These are phyloP conservation scores for Scalopus aquaticus DNA, from an alignment of 2,113 vertebrate species.

Conservation along the genomic window DNA sequence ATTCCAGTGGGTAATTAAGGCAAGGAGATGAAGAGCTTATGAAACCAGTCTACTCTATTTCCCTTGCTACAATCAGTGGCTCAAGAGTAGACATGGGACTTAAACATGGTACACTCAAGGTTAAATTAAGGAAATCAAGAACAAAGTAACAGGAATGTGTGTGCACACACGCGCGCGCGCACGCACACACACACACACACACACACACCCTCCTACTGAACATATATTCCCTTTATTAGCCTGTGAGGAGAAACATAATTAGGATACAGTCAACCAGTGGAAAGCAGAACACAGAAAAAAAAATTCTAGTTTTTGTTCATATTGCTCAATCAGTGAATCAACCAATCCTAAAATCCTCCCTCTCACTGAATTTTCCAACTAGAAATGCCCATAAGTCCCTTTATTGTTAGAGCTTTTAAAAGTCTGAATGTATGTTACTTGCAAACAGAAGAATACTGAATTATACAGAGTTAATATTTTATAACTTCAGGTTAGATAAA, in stretches of 20 bases:
- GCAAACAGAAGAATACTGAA: background rate
- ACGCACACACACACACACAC: background rate
- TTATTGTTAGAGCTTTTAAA: background rate
- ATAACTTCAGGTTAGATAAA: constrained; percentile 16
- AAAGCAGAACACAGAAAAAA: constrained; percentile 5
- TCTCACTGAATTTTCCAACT: background rate
- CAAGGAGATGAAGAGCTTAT: background rate
- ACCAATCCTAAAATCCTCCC: background rate
- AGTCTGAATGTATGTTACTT: background rate
- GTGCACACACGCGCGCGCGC: too few species aligned
- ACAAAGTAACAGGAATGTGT: background rate
- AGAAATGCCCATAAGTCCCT: background rate
- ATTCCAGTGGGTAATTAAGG: background rate
- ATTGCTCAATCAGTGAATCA: background rate
- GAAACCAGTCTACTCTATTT: background rate
- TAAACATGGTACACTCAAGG: background rate
- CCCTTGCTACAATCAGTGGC: background rate
- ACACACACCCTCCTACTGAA: background rate
- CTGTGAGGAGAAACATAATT: background rate
- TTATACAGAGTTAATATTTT: background rate
- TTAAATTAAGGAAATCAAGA: constrained; percentile 7
- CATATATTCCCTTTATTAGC: background rate
- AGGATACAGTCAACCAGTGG: background rate
- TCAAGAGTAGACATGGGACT: background rate
- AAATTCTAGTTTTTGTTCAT: background rate